Percentiles rank a stretch among this genome's conserved stretches.
phyloP scores from a whole-genome alignment of 2,888 invertebrate genomes.

The Cecidostiba fungosa region DNA sequence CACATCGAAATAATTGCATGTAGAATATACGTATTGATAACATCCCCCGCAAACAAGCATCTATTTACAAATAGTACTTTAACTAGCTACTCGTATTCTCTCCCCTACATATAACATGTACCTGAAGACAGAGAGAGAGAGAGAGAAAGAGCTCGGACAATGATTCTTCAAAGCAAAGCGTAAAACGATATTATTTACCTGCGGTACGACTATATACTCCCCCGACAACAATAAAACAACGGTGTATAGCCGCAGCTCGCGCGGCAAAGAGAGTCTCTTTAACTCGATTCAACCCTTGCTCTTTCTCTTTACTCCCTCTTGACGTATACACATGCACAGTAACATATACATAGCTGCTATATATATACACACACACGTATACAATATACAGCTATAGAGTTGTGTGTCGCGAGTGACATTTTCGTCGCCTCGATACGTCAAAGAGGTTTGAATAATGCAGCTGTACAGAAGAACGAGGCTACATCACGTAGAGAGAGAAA shows the following conservation, averaged over 20 bases:
- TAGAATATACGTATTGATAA: too few species aligned
- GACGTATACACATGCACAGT: background rate
- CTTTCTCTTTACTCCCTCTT: background rate
- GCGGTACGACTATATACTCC: background rate
- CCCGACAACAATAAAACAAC: background rate
- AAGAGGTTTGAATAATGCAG: constrained; percentile 50
- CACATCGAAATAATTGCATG: background rate
- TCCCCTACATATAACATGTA: too few species aligned
- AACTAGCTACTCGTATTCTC: background rate
- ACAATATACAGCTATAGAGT: background rate
- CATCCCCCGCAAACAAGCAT: background rate
- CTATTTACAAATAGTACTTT: background rate
- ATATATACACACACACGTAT: background rate
- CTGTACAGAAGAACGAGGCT: constrained; percentile 6
- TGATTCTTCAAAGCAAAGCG: background rate
- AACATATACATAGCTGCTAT: background rate
- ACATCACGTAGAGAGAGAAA: background rate
- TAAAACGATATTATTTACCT: constrained; percentile 1
- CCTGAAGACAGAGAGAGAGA: too few species aligned
- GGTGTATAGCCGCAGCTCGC: background rate
- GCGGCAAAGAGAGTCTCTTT: background rate
- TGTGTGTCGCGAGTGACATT: constrained; percentile 47
- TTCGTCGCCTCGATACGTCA: constrained; percentile 46
- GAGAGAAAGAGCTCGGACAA: background rate
- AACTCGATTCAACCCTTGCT: constrained; percentile 19